Base-by-base conservation (phyloP, 1,140 invertebrate species). In the Halictus rubicundus region DNA sequence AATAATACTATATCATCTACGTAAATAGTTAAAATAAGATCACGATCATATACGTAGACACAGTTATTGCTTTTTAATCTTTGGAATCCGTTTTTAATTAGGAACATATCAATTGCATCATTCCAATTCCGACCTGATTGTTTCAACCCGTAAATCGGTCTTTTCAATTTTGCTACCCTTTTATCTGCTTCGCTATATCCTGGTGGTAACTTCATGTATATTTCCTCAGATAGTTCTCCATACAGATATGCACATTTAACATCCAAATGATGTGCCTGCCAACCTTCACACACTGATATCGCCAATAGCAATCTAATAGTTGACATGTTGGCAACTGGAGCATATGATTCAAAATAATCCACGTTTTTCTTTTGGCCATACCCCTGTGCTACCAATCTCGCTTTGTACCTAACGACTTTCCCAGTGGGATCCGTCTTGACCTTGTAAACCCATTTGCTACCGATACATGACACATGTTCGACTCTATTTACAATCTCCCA, bases 341-440 rank as follows among this genome's bases (percentile, higher is more conserved):
- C 66, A 59, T 75, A 80, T 25, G 70, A 73, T 59, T 80, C 66
- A 1, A 54, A 64, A 65, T 80, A 80, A 37, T 80, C 66, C 70
- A 70, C n/a, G 21, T 75, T n/a, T 39, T 65, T 75, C 27, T 32
- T 32, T 32, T 32, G 27, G 1, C 27, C 27, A 32, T 32, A 32
- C 4, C 27, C 27, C 27, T 32, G 27, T 4, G 27, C 27, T 32
- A 32, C 27, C 27, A 32, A 32, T 32, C 27, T 32, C 27, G 27
- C 27, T 75, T 75, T 42, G 6, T 42, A 42, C 10, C 39, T 42
- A 42, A 42, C 6, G 0, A 42, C 39, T 5, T 42, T 42, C 1
- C 39, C 39, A 42, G 39, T 42, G 39, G 39, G 39, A 42, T 42
- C 39, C 10, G 39, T 6, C 10, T 42, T 42, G 10, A 9, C 39